Evolutionary conservation across 2,888 invertebrate genomes (phyloP), one percentile per base, ranked within the genome.

Genomic region (Chrysolina haemoptera): DNA sequence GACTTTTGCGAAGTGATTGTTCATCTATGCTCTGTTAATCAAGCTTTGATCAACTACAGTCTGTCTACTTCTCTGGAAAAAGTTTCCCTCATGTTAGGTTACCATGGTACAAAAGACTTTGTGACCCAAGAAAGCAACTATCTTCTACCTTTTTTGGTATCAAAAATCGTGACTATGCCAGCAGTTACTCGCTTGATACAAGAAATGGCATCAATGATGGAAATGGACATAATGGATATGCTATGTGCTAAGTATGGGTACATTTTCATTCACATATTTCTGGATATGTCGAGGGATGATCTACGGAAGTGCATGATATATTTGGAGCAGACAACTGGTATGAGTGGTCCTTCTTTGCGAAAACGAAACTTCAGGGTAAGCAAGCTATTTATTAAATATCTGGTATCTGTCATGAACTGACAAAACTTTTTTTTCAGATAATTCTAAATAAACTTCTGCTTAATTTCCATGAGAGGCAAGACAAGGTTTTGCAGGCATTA

Each of bases 231-330:
- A 20, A 88, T 91, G 0, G 91, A 92, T 50, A 90, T 94, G 79
- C 87, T 95, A 14, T 89, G 90, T 1, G 91, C 90, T 70, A 91
- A 93, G 71, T 94, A 94, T 82, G 90, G 94, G 66, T 91, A 93
- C 65, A 92, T 94, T 66, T 95, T 94, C 79, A 91, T 94, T 0
- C 91, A 94, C 77, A 88, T 93, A 2, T 92, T 93, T 83, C 88
- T 95, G 70, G 91, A 92, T 48, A 70, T 76, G 35, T 84, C 89
- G 0, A 89, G 63, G 1, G 90, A 90, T 22, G 88, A 91, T 12
- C 90, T 91, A 11, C 90, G 91, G 59, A 89, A 91, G 78, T 93
- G 93, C 82, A 91, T 93, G 78, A 88, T 89, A 66, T 89, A 93
- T 69, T 90, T 95, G 55, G 91, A 93, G 76, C 89, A 86, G 75